These are phyloP conservation scores for Sminthurides bifidus DNA, from an alignment of 1,140 invertebrate species.

Conservation along the genomic window DNA sequence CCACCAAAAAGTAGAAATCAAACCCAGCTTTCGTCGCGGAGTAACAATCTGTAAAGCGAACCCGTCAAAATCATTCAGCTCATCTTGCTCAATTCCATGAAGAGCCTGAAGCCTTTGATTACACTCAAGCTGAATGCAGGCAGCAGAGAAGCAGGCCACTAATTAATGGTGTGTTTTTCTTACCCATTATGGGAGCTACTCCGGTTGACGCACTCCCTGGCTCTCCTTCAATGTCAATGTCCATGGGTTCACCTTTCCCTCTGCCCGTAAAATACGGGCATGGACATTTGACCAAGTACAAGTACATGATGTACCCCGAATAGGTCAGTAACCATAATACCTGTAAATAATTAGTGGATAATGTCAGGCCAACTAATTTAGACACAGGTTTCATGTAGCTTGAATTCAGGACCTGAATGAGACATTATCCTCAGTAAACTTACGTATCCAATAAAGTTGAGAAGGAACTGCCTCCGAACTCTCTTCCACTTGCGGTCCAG, in stretches of 20 bases:
- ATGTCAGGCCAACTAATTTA: not conserved
- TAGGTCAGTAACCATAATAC: slow-evolving; percentile 22
- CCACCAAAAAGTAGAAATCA: slow-evolving; percentile 13
- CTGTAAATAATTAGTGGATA: not conserved
- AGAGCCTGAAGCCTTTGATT: no score
- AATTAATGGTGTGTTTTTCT: not conserved
- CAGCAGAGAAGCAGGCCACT: not conserved
- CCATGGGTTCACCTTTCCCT: not conserved
- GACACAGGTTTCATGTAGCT: not conserved
- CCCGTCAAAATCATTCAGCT: not conserved
- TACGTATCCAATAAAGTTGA: slow-evolving; percentile 22
- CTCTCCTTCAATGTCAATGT: not conserved
- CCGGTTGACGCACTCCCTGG: no score
- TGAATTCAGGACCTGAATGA: not conserved
- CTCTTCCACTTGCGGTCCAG: slow-evolving; percentile 28
- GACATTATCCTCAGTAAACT: not conserved
- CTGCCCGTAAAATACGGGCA: slow-evolving; percentile 11
- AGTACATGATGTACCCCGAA: slow-evolving; percentile 24
- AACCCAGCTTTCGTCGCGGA: not conserved
- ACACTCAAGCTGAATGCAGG: no score
- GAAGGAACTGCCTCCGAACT: slow-evolving; percentile 19
- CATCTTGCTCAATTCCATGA: no score
- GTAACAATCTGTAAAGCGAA: not conserved
- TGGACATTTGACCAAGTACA: slow-evolving; percentile 27
- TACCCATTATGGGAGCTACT: not conserved